These are phyloP conservation scores for Salvelinus fontinalis DNA, from an alignment of 2,113 vertebrate species.

Conservation along the genomic window DNA sequence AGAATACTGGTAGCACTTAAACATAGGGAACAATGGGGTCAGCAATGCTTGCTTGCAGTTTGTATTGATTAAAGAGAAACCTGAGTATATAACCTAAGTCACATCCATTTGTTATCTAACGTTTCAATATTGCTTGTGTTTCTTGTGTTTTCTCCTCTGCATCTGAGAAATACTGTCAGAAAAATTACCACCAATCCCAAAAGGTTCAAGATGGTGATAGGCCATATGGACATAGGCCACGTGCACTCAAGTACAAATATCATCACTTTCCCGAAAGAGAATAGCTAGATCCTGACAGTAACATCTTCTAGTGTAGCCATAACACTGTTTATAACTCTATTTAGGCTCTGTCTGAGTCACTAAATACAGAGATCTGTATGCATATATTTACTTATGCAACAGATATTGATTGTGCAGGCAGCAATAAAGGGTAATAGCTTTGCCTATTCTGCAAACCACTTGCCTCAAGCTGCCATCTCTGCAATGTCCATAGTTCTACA, in stretches of 20 bases:
- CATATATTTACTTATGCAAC: constrained; percentile 18
- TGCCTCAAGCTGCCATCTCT: neutral
- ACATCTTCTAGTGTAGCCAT: too few relatives aligned
- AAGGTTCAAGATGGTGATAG: neutral
- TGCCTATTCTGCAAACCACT: constrained; percentile 45
- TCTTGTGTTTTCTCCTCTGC: neutral
- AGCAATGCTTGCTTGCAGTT: neutral
- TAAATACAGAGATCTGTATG: too few relatives aligned
- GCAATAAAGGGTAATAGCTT: constrained; percentile 22
- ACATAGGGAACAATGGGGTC: neutral
- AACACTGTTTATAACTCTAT: too few relatives aligned
- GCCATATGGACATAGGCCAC: too few relatives aligned
- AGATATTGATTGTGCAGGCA: neutral
- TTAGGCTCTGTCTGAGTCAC: too few relatives aligned
- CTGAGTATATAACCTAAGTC: neutral
- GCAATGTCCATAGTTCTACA: too few relatives aligned
- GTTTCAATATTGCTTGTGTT: neutral
- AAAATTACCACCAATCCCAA: neutral
- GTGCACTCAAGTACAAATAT: neutral
- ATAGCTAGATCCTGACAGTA: too few relatives aligned
- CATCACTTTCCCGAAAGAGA: neutral
- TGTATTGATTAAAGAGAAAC: neutral
- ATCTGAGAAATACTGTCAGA: neutral
- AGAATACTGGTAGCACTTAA: neutral
- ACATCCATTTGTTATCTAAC: neutral